Conservation (phyloP, 2,113 vertebrate species). For the Nettapus auritus region DNA sequence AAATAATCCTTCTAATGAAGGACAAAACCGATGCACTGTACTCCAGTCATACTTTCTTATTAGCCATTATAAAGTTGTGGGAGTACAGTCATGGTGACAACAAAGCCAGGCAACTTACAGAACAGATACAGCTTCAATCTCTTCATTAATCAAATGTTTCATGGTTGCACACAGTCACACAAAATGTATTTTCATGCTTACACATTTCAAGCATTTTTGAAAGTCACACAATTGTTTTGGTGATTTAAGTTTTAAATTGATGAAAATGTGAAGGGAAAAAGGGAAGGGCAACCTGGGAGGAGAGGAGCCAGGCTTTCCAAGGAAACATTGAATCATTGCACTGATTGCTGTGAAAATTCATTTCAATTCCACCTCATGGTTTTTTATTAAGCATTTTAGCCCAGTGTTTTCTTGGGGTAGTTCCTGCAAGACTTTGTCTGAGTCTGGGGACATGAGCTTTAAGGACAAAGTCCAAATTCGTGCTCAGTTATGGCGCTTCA, state of each 20-base stretch:
- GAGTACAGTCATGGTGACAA: not conserved
- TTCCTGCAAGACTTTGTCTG: not conserved
- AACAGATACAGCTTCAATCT: conserved; percentile 18
- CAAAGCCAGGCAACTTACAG: not conserved
- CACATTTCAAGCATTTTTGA: conserved; percentile 33
- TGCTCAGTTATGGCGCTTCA: not conserved
- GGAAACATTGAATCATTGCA: not conserved
- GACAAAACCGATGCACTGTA: not conserved
- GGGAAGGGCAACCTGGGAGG: not conserved
- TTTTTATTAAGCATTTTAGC: not conserved
- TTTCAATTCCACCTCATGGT: not conserved
- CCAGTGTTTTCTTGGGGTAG: not conserved
- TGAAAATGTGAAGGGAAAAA: conserved; percentile 14
- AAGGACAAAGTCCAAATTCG: not conserved
- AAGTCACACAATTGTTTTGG: conserved; percentile 51
- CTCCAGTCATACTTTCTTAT: not conserved
- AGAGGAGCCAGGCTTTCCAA: not conserved
- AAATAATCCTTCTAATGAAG: conserved; percentile 8
- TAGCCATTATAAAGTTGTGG: not conserved
- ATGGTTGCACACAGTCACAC: not conserved
- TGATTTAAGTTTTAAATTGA: conserved; percentile 51
- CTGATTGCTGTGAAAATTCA: conserved; percentile 33
- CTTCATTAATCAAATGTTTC: conserved; percentile 42
- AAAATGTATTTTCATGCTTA: conserved; percentile 49
- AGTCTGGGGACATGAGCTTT: not conserved